Evolutionary conservation across 2,113 vertebrate species (phyloP).

Genomic region (Mionectes macconnelli): DNA sequence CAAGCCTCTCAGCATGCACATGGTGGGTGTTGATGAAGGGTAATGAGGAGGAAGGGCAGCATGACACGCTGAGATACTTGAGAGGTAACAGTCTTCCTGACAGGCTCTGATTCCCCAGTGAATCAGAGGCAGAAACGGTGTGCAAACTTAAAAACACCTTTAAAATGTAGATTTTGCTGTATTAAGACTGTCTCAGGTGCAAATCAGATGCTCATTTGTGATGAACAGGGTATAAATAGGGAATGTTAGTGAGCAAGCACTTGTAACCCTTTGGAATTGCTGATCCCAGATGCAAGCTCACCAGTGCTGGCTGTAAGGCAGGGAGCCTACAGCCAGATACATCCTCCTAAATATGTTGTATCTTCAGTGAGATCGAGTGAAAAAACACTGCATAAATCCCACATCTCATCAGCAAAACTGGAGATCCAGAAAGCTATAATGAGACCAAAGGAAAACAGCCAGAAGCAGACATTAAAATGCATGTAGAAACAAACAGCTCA

Average conservation of each 20-base stretch:
- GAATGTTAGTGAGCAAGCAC: background rate
- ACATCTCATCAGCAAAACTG: background rate
- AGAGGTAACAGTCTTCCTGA: background rate
- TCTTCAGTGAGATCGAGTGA: background rate
- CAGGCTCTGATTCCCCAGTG: background rate
- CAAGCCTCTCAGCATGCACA: background rate
- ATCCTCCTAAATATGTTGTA: background rate
- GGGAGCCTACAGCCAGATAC: background rate
- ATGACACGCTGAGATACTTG: background rate
- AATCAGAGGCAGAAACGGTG: background rate
- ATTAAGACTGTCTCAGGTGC: background rate
- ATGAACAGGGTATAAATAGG: background rate
- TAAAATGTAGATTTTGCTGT: background rate
- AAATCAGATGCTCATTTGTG: accelerated
- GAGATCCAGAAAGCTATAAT: background rate
- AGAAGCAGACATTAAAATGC: background rate
- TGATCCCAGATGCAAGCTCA: background rate
- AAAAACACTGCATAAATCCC: background rate
- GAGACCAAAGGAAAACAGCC: background rate
- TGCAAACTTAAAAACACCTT: background rate
- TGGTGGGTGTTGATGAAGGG: background rate
- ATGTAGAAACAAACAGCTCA: background rate
- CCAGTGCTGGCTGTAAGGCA: background rate
- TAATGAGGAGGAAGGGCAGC: background rate
- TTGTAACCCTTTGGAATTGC: background rate